phyloP scores from a whole-genome alignment of 2,797 vertebrate genomes.

The Acrossocheilus wenchowensis region DNA sequence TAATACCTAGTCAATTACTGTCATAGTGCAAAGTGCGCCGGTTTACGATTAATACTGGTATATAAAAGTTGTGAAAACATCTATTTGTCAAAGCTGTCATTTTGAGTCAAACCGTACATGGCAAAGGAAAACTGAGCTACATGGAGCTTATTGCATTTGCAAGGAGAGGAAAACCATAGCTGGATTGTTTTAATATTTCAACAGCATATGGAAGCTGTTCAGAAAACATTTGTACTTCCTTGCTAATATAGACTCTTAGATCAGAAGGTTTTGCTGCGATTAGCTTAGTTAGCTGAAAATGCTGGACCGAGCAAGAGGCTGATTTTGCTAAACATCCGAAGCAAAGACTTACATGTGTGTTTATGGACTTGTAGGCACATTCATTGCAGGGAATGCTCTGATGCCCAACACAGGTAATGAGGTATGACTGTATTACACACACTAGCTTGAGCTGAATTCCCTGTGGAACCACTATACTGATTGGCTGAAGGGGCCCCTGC shows the following conservation, averaged over 20 bases:
- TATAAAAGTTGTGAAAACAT: constrained; percentile 53
- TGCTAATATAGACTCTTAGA: constrained; percentile 68
- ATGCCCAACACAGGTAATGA: constrained; percentile 62
- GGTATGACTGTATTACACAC: constrained; percentile 62
- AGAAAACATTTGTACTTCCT: constrained; percentile 45
- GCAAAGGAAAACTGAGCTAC: constrained; percentile 65
- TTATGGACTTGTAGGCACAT: constrained; percentile 42
- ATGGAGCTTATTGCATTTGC: constrained; percentile 71
- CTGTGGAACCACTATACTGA: constrained; percentile 38
- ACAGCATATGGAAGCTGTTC: constrained; percentile 76
- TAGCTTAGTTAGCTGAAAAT: constrained; percentile 62
- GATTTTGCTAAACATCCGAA: constrained; percentile 52
- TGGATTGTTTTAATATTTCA: constrained; percentile 70
- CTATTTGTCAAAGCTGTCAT: constrained; percentile 65
- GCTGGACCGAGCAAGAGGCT: constrained; percentile 51
- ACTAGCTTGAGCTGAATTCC: constrained; percentile 49
- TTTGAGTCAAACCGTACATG: constrained; percentile 70
- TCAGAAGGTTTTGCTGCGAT: constrained; percentile 61
- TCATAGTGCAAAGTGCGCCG: constrained; percentile 41
- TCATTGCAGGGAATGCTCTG: constrained; percentile 41
- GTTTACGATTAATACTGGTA: constrained; percentile 50
- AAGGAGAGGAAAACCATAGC: constrained; percentile 69
- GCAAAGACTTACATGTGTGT: constrained; percentile 24
- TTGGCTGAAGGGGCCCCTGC: constrained; percentile 40
- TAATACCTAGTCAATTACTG: constrained; percentile 31